These are phyloP conservation scores for Centropus bengalensis DNA, from an alignment of 2,113 vertebrate genomes.

Conservation along the genomic window DNA sequence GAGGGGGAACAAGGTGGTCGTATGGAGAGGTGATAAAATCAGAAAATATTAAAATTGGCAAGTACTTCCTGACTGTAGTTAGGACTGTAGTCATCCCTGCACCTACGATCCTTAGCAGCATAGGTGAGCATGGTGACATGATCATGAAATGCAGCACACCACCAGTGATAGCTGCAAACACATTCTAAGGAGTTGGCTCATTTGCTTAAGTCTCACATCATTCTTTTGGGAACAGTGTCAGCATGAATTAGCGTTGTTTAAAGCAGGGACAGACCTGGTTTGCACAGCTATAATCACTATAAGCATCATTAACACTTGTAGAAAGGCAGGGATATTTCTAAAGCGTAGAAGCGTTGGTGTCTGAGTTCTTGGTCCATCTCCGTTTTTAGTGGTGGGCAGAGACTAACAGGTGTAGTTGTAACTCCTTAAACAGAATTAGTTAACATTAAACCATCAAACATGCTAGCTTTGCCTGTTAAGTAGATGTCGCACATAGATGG, in stretches of 20 bases:
- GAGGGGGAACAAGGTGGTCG: neutral
- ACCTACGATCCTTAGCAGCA: accelerated
- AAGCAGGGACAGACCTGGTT: neutral
- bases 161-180: neutral
- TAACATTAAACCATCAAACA: neutral
- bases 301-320: neutral
- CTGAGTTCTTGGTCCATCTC: neutral
- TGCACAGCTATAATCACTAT: neutral
- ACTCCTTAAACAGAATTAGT: neutral
- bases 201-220: neutral
- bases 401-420: neutral
- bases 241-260: neutral
- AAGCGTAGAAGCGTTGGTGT: neutral
- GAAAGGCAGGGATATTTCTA: neutral
- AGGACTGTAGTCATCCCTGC: neutral
- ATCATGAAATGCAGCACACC: neutral
- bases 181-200: neutral
- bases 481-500: neutral
- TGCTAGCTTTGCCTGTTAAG: neutral
- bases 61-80: neutral
- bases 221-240: neutral
- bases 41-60: neutral
- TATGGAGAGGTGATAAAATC: neutral
- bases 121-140: neutral
- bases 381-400: neutral